Evolutionary conservation across 2,797 vertebrate species (phyloP), one percentile per base, ranked within the genome.

Genomic region (Microhierax caerulescens): DNA sequence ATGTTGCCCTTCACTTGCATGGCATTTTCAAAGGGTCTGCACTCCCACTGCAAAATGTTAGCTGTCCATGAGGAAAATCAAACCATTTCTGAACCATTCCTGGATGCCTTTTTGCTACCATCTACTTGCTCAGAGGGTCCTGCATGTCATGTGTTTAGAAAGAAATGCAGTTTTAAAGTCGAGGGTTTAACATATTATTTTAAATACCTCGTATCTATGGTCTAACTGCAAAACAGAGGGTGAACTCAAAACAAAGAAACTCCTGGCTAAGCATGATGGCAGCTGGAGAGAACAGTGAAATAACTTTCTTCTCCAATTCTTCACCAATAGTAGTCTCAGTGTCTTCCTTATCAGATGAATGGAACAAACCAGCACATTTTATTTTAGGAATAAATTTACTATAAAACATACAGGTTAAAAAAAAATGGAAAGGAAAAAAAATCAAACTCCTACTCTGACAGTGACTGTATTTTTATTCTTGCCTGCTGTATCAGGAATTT

Each of bases 401-500:
- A n/a, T 20, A 82, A 95, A 68, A 36, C 27, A 56, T 15, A 76
- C 2, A 3, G 32, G 8, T 56, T 84, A 50, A 64, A 47, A 87
- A 41, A 28, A 56, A 21, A 6, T 15, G 67, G 47, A 45, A 36
- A 27, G 25, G 43, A 70, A 34, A 41, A 10, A 90, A 68, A 74
- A 61, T 32, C 63, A 63, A 94, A 32, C 73, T 89, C 45, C 69
- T 95, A 47, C 27, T 53, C 54, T 61, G 53, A 88, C 20, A 65
- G 73, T 86, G 80, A 96, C 70, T 25, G 9, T 88, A 69, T 63
- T 90, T 96, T 97, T 93, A 85, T 32, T 92, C 60, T 94, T 88
- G 81, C 94, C 93, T 96, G 81, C 95, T 96, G 75, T 95, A 97
- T 96, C 92, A 93, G 93, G 95, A 96, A 85, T 93, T 95, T 92